These are phyloP conservation scores for Scyliorhinus canicula DNA, from an alignment of 2,797 vertebrate genomes.

Conservation along the genomic window DNA sequence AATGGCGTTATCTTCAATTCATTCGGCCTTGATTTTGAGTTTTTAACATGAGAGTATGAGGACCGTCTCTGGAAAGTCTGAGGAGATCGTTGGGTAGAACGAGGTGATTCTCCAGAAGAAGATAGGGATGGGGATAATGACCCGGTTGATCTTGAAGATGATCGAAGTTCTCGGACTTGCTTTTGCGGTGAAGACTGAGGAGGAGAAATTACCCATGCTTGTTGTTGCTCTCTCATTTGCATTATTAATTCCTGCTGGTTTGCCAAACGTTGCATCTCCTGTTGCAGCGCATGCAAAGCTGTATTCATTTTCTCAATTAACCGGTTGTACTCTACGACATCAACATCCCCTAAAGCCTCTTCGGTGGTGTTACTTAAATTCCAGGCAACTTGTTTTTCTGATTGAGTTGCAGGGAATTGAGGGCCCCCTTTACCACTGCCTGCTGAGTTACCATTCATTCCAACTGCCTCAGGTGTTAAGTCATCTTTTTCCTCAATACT, in stretches of 20 bases:
- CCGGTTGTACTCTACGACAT: constrained; percentile 84
- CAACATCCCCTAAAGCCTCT: constrained; percentile 71
- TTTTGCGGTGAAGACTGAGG: constrained; percentile 79
- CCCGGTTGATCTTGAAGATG: constrained; percentile 70
- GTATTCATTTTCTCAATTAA: constrained; percentile 92
- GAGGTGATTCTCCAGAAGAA: constrained; percentile 71
- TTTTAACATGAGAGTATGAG: constrained; percentile 76
- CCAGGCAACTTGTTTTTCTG: constrained; percentile 56
- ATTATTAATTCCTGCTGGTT: constrained; percentile 95
- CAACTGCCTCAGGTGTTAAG: constrained; percentile 50
- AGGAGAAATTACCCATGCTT: constrained; percentile 82
- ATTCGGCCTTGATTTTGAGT: constrained; percentile 76
- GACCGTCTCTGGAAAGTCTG: constrained; percentile 79
- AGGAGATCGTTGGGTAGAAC: constrained; percentile 72
- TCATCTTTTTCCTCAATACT: constrained; percentile 48
- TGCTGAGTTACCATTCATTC: constrained; percentile 47
- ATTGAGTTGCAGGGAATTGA: constrained; percentile 62
- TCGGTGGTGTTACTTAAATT: constrained; percentile 59
- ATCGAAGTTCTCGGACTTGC: constrained; percentile 67
- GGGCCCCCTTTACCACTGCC: constrained; percentile 62
- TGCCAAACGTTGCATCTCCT: constrained; percentile 91
- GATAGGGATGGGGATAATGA: constrained; percentile 62
- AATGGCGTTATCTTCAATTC: constrained; percentile 88
- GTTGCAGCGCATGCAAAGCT: constrained; percentile 83
- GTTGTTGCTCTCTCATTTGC: constrained; percentile 81